Evolutionary conservation across 2,113 vertebrate species (phyloP), one percentile per base, ranked within the genome.

Genomic region (Brachyistius frenatus): DNA sequence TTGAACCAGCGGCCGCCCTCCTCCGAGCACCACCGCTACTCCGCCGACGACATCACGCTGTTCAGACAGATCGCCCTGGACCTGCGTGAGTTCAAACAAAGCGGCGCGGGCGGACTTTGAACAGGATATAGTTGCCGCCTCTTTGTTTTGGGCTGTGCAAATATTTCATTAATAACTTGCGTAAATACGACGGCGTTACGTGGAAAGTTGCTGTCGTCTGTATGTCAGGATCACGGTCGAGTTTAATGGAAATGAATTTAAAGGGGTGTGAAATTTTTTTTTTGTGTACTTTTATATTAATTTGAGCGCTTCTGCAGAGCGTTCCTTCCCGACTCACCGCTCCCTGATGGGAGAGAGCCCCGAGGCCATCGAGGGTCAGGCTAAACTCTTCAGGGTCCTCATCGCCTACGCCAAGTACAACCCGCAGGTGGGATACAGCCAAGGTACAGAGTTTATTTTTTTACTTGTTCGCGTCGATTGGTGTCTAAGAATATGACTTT

Each of bases 331-430:
- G 1, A 94, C 93, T 4, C 94, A 95, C 66, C 90, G 89, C 2
- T 93, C 93, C n/a, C 81, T 95, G 53, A 94, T 93, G 94, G 94
- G 93, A 14, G 92, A 94, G 13, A 91, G 87, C 15, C 89, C 93
- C 7, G 94, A 95, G 57, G 93, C 93, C 67, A 94, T 94, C 1
- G 94, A 95, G 83, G 93, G 94, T 32, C 94, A 94, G 70, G 93
- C 94, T 6, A 94, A 93, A 77, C 93, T 95, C 50, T 95, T 95
- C 83, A 62, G 94, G 41, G 91, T 94, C 68, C 92, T 95, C 69
- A 84, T 90, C 0, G 94, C 91, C 9, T 94, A 89, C 0, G 92
- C 93, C 31, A 91, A 23, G 68, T 94, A 94, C 82, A 94, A 90
- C 67, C 91, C 93, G 1, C 78, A 84, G 37, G 86, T 93, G 2